Conservation (phyloP, 2,113 vertebrate genomes). For the Nesoenas mayeri region DNA sequence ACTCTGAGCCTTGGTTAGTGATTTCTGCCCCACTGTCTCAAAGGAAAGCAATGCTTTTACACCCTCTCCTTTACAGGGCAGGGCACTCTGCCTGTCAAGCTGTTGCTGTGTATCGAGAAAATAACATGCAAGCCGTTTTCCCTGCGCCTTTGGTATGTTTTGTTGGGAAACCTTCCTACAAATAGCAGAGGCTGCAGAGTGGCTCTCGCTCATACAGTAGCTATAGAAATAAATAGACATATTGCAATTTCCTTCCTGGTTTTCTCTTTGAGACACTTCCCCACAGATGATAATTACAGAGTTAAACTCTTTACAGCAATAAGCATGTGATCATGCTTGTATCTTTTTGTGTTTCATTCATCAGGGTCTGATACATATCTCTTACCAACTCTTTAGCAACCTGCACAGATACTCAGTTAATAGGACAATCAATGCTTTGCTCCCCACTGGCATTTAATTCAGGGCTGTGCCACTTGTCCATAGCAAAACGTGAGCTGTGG, state of each 20-base stretch:
- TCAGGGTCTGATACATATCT: background rate
- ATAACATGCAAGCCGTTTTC: slow-evolving; percentile 2
- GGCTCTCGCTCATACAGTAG: slow-evolving; percentile 34
- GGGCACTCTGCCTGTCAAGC: background rate
- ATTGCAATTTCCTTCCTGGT: slow-evolving; percentile 57
- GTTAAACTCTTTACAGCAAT: slow-evolving; percentile 23
- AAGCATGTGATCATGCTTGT: slow-evolving; percentile 17
- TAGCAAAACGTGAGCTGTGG: background rate
- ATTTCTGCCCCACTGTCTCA: background rate
- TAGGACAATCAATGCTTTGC: background rate
- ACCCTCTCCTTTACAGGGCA: background rate
- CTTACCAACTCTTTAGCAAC: slow-evolving; percentile 8
- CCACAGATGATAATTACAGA: slow-evolving; percentile 40
- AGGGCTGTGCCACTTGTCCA: background rate
- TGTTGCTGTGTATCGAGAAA: background rate
- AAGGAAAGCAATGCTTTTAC: background rate
- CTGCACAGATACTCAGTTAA: background rate
- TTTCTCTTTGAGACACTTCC: slow-evolving; percentile 48
- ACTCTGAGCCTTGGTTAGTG: background rate
- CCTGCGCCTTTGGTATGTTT: background rate
- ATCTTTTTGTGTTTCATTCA: slow-evolving; percentile 52
- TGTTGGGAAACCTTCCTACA: slow-evolving; percentile 30
- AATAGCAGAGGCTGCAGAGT: slow-evolving; percentile 9
- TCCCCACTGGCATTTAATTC: background rate
- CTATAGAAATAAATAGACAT: slow-evolving; percentile 52